Base-by-base conservation (phyloP, 2,888 invertebrate genomes). In the Oscheius sp. region DNA sequence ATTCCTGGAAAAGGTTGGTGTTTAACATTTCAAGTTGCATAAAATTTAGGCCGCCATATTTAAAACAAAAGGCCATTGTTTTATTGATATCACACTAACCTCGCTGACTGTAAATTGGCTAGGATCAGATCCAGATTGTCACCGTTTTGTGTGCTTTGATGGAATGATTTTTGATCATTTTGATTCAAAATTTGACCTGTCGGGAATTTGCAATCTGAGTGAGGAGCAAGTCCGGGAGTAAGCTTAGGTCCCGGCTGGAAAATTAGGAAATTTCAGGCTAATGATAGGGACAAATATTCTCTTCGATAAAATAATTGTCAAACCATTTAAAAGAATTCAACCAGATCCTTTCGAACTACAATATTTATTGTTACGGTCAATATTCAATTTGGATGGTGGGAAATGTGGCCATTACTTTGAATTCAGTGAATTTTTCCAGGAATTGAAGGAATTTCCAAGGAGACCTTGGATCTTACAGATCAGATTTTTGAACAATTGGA, bases 301-400 rank as follows among this genome's bases (percentile, higher is more conserved):
- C 16, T 66, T 27, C 52, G 66, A 66, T 49, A 52, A 25, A 9
- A 2, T 27, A 18, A 29, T 52, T n/a, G 29, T 66, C 13, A 23
- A 52, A 29, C 46, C 21, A 12, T 52, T 66, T 13, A 66, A 66
- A 49, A 25, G 25, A 29, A 18, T 66, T n/a, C 27, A 27, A 1
- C 66, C 66, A 7, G 66, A 66, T n/a, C n/a, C 49, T 49, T 66
- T 66, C 52, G 66, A 66, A 21, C 9, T 66, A 2, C 66, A 52
- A 18, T 66, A 49, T 66, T n/a, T 66, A 12, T 12, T 66, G 18
- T 16, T 66, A 27, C n/a, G 66, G n/a, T 27, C 49, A 5, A 7
- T 66, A 1, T 66, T 21, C 29, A 49, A 27, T 27, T n/a, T 61
- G 23, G 35, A 12, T 61, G 41, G 41, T 41, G n/a, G n/a, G n/a